phyloP scores from a whole-genome alignment of 2,797 vertebrate species.

The Aeoliscus strigatus region DNA sequence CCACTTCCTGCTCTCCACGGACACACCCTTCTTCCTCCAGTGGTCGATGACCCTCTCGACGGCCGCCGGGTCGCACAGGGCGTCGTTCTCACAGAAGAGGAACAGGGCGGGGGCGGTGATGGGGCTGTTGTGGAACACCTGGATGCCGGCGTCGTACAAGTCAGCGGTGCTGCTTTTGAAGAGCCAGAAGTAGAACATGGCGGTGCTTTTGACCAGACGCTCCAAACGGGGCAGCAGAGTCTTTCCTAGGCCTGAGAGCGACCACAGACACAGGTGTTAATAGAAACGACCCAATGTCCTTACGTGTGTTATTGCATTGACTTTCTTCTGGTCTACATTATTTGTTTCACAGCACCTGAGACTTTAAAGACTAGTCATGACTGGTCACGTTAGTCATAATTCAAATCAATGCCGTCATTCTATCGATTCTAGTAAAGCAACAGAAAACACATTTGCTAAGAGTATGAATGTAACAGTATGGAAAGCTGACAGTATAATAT shows the following conservation, averaged over 20 bases:
- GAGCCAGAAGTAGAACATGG: slow-evolving; percentile 67
- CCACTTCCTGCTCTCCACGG: slow-evolving; percentile 66
- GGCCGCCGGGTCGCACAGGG: slow-evolving; percentile 41
- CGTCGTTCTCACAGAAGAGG: slow-evolving; percentile 69
- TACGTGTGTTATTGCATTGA: too few relatives aligned
- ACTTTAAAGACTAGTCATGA: too few relatives aligned
- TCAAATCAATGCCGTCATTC: too few relatives aligned
- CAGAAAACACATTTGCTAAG: too few relatives aligned
- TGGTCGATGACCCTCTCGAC: slow-evolving; percentile 45
- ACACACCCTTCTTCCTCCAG: slow-evolving; percentile 58
- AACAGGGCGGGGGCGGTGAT: slow-evolving; percentile 62
- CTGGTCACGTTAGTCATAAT: too few relatives aligned
- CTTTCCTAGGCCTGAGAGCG: slow-evolving; percentile 59
- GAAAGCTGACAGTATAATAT: too few relatives aligned
- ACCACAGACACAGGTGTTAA: slow-evolving; percentile 3
- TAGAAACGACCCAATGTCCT: neutral
- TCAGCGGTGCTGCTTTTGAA: slow-evolving; percentile 54
- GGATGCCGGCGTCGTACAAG: slow-evolving; percentile 37
- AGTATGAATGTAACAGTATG: too few relatives aligned
- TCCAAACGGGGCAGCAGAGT: slow-evolving; percentile 51
- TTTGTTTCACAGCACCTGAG: too few relatives aligned
- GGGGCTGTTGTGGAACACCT: slow-evolving; percentile 54
- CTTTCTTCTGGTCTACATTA: too few relatives aligned
- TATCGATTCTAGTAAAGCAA: too few relatives aligned
- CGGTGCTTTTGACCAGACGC: slow-evolving; percentile 29